Conservation (phyloP, 2,888 invertebrate genomes). For the Philopedon plagiatum region DNA sequence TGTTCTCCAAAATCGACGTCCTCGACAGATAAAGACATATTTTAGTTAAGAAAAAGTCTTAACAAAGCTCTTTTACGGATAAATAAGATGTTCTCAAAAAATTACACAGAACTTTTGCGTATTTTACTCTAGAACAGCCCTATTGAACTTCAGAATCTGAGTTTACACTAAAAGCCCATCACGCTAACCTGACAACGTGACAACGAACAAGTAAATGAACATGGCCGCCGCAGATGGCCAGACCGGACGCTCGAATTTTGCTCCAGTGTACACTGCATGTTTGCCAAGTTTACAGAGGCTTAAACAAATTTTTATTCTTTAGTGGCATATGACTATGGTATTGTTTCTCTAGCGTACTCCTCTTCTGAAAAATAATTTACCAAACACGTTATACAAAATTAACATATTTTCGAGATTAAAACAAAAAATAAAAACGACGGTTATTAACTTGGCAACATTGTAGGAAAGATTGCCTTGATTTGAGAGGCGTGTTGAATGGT, state of each 20-base stretch:
- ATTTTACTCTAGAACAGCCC: slow-evolving; percentile 12
- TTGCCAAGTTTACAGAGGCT: not conserved
- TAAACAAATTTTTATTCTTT: no score
- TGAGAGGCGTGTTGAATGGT: no score
- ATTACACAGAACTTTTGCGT: slow-evolving; percentile 7
- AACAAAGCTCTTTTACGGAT: not conserved
- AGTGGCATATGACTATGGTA: no score
- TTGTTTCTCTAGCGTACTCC: no score
- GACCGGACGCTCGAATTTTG: not conserved
- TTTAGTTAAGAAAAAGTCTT: not conserved
- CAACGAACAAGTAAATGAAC: slow-evolving; percentile 6
- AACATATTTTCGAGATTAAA: not conserved
- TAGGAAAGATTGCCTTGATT: not conserved
- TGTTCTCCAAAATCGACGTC: slow-evolving; percentile 38
- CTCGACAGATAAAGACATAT: not conserved
- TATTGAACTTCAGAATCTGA: not conserved
- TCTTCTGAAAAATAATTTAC: no score
- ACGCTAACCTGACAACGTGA: not conserved
- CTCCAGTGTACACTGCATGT: not conserved
- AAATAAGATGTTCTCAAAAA: not conserved
- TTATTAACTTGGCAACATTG: not conserved
- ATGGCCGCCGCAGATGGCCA: no score
- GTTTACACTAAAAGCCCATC: not conserved
- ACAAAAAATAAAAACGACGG: not conserved
- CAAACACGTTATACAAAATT: no score